Percentiles rank a stretch among this genome's conserved stretches.
These are phyloP conservation scores for Liparis tanakae DNA, from an alignment of 2,797 vertebrate genomes.

Conservation along the genomic window DNA sequence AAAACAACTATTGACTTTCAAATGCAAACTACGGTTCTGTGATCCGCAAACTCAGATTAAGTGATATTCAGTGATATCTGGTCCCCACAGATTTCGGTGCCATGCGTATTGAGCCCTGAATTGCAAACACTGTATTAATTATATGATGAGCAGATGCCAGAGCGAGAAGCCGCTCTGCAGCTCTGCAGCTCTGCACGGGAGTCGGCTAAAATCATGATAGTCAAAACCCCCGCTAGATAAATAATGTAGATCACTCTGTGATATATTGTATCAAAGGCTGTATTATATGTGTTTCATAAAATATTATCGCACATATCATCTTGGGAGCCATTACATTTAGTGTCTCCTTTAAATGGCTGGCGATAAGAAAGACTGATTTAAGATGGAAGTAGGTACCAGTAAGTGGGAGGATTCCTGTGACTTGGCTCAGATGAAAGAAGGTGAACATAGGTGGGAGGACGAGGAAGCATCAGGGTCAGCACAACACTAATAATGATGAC, in stretches of 20 bases:
- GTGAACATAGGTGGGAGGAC: constrained; percentile 26
- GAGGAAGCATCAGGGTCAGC: background rate
- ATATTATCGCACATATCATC: constrained; percentile 4
- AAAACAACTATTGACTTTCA: constrained; percentile 65
- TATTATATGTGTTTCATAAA: constrained; percentile 5
- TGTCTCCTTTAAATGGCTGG: constrained; percentile 23
- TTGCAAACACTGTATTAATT: constrained; percentile 63
- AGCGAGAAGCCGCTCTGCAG: constrained; percentile 32
- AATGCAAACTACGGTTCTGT: constrained; percentile 51
- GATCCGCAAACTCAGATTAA: constrained; percentile 64
- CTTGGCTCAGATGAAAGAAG: constrained; percentile 32
- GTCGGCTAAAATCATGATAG: constrained; percentile 28
- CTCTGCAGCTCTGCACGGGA: constrained; percentile 22
- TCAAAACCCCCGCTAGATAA: constrained; percentile 12
- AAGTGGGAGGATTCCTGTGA: constrained; percentile 18
- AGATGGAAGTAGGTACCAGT: constrained; percentile 28
- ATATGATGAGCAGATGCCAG: constrained; percentile 50
- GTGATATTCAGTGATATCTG: constrained; percentile 64
- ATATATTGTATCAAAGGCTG: constrained; percentile 9
- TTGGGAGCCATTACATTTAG: constrained; percentile 4
- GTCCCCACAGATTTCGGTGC: constrained; percentile 60
- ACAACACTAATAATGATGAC: constrained; percentile 34
- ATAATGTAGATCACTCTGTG: constrained; percentile 14
- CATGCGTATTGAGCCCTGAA: constrained; percentile 53
- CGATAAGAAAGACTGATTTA: constrained; percentile 1